Percentiles rank a stretch among this genome's conserved stretches.
Conservation (phyloP, 2,888 invertebrate species). For the Achlya flavicornis region DNA sequence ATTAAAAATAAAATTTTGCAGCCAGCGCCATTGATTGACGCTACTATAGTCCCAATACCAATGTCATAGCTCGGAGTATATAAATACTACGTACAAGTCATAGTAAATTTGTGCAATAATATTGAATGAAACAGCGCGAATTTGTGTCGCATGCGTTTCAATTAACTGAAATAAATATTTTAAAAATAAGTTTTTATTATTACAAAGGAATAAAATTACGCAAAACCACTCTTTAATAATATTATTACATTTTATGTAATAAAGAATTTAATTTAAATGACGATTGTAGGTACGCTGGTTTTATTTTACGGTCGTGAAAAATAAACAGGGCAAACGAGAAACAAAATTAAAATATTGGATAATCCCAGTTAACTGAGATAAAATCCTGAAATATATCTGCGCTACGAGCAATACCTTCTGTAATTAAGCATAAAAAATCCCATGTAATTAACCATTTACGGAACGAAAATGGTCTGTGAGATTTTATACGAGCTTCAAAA, state of each 20-base stretch:
- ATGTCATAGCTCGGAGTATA: too few species aligned
- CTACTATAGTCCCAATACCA: too few species aligned
- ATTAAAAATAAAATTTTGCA: too few species aligned
- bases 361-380: slow-evolving; percentile 32
- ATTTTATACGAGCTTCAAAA: slow-evolving; percentile 35
- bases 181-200: too few species aligned
- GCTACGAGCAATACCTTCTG: slow-evolving; percentile 34
- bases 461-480: slow-evolving; percentile 46
- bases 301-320: neutral
- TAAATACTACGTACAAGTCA: too few species aligned
- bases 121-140: too few species aligned
- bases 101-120: neutral
- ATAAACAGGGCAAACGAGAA: slow-evolving; percentile 14
- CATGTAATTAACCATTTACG: slow-evolving; percentile 39
- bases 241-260: neutral
- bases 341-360: slow-evolving; percentile 35
- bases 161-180: too few species aligned
- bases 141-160: too few species aligned
- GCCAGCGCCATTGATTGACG: too few species aligned
- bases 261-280: neutral
- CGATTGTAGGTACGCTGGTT: neutral
- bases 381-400: slow-evolving; percentile 37
- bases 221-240: neutral
- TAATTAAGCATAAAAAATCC: slow-evolving; percentile 46
- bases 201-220: too few species aligned